Percentiles rank a stretch among this genome's conserved stretches.
Conservation (phyloP, 2,797 vertebrate species). For the Cyprinodon diabolis region DNA sequence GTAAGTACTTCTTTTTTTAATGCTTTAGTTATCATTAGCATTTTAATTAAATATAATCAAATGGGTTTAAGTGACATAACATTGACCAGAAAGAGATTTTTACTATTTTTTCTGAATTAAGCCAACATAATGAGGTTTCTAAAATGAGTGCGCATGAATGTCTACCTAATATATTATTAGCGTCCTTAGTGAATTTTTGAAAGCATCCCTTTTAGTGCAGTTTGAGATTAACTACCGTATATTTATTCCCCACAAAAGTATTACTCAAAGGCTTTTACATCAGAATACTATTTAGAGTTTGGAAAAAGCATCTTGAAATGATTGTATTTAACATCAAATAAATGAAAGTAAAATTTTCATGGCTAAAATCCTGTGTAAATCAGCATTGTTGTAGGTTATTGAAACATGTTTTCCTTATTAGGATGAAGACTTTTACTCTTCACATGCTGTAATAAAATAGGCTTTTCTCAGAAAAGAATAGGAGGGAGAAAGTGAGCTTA, state of each 20-base stretch:
- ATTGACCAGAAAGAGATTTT: background rate
- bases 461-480: constrained; percentile 15
- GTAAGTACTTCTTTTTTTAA: constrained; percentile 69
- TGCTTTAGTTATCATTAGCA: constrained; percentile 17
- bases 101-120: background rate
- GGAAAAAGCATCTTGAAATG: background rate
- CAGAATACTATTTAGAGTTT: background rate
- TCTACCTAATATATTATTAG: background rate
- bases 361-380: background rate
- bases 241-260: constrained; percentile 23
- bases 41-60: background rate
- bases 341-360: background rate
- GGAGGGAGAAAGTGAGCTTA: constrained; percentile 26
- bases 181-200: background rate
- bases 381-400: background rate
- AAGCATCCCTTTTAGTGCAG: constrained; percentile 14
- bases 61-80: background rate
- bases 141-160: background rate
- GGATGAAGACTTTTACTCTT: background rate
- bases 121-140: background rate
- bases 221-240: constrained; percentile 5
- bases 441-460: background rate
- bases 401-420: background rate
- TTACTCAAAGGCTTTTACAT: constrained; percentile 27
- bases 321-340: background rate